Conservation (phyloP, 2,797 vertebrate species). For the Rhadinocentrus ornatus region DNA sequence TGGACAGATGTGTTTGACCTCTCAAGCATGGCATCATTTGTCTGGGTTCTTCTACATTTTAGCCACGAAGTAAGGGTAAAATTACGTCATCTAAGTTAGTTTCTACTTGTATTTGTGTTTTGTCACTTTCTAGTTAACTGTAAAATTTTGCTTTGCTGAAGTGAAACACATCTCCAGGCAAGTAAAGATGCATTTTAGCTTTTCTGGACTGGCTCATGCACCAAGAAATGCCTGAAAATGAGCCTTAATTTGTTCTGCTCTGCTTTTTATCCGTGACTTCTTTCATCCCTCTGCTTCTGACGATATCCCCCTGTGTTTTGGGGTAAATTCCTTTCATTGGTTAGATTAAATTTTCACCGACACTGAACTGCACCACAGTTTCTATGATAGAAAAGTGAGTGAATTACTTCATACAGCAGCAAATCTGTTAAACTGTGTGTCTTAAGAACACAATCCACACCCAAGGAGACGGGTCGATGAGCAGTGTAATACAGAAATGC, state of each 20-base stretch:
- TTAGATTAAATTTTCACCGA: constrained; percentile 27
- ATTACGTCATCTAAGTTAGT: constrained; percentile 9
- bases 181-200: background rate
- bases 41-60: constrained; percentile 8
- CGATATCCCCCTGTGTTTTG: constrained; percentile 32
- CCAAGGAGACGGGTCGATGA: background rate
- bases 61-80: constrained; percentile 22
- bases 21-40: background rate
- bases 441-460: constrained; percentile 1
- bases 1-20: constrained; percentile 10
- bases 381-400: background rate
- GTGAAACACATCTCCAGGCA: constrained; percentile 8
- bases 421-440: constrained; percentile 1
- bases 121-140: background rate
- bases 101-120: constrained; percentile 6
- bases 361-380: constrained; percentile 25
- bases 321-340: constrained; percentile 17
- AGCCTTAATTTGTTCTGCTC: constrained; percentile 31
- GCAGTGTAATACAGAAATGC: background rate
- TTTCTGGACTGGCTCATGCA: constrained; percentile 7
- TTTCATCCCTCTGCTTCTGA: constrained; percentile 23
- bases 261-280: constrained; percentile 24
- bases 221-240: constrained; percentile 23
- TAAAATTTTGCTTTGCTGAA: constrained; percentile 7
- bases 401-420: constrained; percentile 4